Base-by-base conservation (phyloP, 2,888 invertebrate genomes). In the Harmothoe impar region DNA sequence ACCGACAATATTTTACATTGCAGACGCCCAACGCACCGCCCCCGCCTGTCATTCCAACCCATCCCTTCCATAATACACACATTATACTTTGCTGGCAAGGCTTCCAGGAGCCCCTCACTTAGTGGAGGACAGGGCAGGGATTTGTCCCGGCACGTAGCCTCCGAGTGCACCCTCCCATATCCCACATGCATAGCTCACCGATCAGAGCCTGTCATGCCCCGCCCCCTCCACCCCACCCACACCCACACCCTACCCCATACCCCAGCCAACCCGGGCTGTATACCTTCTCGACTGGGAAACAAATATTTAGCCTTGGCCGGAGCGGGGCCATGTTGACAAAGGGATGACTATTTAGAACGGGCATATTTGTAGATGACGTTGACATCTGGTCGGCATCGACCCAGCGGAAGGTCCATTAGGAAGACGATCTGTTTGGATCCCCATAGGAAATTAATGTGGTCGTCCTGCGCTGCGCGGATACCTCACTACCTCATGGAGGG, bases 361-460 rank as follows among this genome's bases (percentile, higher is more conserved):
- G 33, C 29, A 86, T 86, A 86, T 86, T 86, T 86, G 86, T 86
- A 51, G 56, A 29, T 56, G 86, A 29, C 54, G 52, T 86, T 86
- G 54, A 86, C 56, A 54, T 86, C 86, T 54, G 86, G 86, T 29
- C 10, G 29, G 52, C 31, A 54, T 86, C 56, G 86, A 86, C 25
- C 86, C 25, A 1, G 31, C 56, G 86, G 31, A 86, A 86, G 31
- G 86, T 86, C 86, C 86, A 86, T 86, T 86, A 86, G 86, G 31
- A 54, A 86, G 86, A 86, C 54, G 56, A 54, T 86, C 25, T 86
- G 86, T 86, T 84, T 86, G 86, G 54, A 86, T 86, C 54, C 29
- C 31, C 86, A 84, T 51, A 84, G 84, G 84, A 84, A 84, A 84
- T 84, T 84, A 84, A 84, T 84, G 84, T 20, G 77, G 29, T 31